Base-by-base conservation (phyloP, 2,888 invertebrate species). In the Timandra comae region DNA sequence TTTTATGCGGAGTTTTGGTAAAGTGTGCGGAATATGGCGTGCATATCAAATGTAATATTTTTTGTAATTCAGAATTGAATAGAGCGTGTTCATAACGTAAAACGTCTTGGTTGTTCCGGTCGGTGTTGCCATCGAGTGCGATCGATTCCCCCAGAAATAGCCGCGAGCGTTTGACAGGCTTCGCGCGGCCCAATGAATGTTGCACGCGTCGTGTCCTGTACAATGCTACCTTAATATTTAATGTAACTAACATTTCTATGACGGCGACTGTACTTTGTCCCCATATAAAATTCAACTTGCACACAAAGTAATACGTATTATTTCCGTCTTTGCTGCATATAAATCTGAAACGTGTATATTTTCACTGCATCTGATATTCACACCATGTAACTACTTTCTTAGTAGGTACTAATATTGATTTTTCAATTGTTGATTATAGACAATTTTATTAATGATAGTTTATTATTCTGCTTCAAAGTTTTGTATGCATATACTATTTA, bases 91-190 rank as follows among this genome's bases (percentile, higher is more conserved):
- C n/a, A 27, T 35, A 33, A 49, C 50, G 41, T 54, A 52, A 43
- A 57, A 49, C 42, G 47, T 56, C 56, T 54, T 56, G 46, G 36
- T 49, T 36, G 43, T 43, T 51, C 41, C 44, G 35, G 38, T 46
- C 42, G 41, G 34, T 46, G 48, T 48, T 56, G 43, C 45, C 39
- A 61, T 62, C 56, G 61, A 51, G 46, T 52, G 44, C 63, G 56
- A 81, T 81, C 75, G 80, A 76, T 78, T 69, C 56, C 50, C 8
- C 63, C 62, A 65, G 71, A 75, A 79, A 78, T 78, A 78, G 69
- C 70, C 62, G 52, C 37, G 52, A 55, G 64, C 66, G 63, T 63
- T 61, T 67, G 67, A 61, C 66, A 59, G 60, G 63, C 46, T 63
- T 60, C 61, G 16, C 45, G 34, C 54, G 49, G 48, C 47, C 49